Percentiles rank a stretch among this genome's conserved stretches.
phyloP scores from a whole-genome alignment of 2,797 vertebrate species.

The Notamacropus eugenii region DNA sequence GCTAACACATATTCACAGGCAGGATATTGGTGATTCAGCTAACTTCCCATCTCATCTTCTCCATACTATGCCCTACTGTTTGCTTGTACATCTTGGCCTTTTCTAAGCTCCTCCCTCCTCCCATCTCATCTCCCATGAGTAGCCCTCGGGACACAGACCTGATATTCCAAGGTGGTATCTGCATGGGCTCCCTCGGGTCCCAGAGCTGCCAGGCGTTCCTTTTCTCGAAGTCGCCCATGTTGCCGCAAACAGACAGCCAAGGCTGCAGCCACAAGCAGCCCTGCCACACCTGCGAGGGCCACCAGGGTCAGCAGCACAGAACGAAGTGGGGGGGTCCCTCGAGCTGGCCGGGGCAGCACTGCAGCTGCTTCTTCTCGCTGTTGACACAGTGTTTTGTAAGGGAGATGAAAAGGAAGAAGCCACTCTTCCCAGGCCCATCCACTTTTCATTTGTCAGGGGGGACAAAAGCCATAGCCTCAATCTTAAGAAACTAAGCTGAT shows the following conservation, averaged over 20 bases:
- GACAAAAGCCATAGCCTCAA: not conserved
- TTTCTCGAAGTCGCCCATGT: slow-evolving; percentile 91
- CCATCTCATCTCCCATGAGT: not conserved
- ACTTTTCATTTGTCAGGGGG: not conserved
- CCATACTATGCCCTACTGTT: not conserved
- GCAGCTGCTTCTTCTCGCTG: slow-evolving; percentile 90
- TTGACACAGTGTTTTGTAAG: slow-evolving; percentile 40
- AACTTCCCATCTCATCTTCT: not conserved
- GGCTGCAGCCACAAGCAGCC: slow-evolving; percentile 89
- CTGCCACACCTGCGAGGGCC: slow-evolving; percentile 92
- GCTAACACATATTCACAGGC: not conserved
- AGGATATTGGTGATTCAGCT: not conserved
- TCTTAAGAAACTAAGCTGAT: not conserved
- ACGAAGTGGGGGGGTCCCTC: slow-evolving; percentile 88
- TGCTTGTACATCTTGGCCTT: not conserved
- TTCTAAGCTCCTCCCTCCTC: not conserved
- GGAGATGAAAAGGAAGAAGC: not conserved
- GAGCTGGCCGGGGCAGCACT: slow-evolving; percentile 84
- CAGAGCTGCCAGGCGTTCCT: slow-evolving; percentile 91
- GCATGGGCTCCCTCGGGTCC: slow-evolving; percentile 92
- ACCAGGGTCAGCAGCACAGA: slow-evolving; percentile 93
- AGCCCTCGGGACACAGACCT: slow-evolving; percentile 84
- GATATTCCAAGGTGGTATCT: slow-evolving; percentile 96
- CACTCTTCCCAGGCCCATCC: not conserved
- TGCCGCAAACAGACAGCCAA: slow-evolving; percentile 92